Conservation (phyloP, 2,888 invertebrate species). For the Odiellus spinosus region DNA sequence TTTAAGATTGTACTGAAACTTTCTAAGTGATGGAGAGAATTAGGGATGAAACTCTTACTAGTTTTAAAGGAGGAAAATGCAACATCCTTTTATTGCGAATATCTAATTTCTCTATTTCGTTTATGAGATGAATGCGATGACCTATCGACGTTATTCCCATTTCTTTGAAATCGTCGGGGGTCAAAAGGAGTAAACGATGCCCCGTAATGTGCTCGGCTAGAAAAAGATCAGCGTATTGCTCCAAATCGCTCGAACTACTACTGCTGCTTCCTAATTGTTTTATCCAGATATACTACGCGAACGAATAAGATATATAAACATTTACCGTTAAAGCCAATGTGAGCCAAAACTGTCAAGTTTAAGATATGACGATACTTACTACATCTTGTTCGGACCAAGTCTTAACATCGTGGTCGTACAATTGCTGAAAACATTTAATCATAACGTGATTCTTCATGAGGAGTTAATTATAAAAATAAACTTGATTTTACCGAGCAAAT, state of each 20-base stretch:
- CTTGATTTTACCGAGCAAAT: conserved; percentile 16
- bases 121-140: conserved; percentile 27
- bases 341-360: no score
- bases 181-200: conserved; percentile 25
- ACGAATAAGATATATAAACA: not conserved
- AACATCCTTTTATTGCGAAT: conserved; percentile 28
- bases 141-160: conserved; percentile 29
- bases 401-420: conserved; percentile 30
- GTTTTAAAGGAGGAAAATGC: conserved; percentile 28
- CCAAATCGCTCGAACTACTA: conserved; percentile 23
- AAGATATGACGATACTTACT: conserved; percentile 24
- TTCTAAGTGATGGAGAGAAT: not conserved
- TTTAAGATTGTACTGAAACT: not conserved
- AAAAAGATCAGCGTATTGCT: conserved; percentile 28
- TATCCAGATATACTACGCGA: conserved; percentile 16
- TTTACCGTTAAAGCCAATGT: no score
- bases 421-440: conserved; percentile 23
- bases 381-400: conserved; percentile 31
- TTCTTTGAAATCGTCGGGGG: conserved; percentile 25
- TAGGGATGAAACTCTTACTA: conserved; percentile 8
- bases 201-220: conserved; percentile 29
- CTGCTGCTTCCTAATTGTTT: conserved; percentile 16
- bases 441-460: no score
- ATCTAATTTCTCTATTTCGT: conserved; percentile 28
- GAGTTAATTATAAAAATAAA: no score